Base-by-base conservation (phyloP, 2,888 invertebrate genomes). In the Phaonia tiefii region DNA sequence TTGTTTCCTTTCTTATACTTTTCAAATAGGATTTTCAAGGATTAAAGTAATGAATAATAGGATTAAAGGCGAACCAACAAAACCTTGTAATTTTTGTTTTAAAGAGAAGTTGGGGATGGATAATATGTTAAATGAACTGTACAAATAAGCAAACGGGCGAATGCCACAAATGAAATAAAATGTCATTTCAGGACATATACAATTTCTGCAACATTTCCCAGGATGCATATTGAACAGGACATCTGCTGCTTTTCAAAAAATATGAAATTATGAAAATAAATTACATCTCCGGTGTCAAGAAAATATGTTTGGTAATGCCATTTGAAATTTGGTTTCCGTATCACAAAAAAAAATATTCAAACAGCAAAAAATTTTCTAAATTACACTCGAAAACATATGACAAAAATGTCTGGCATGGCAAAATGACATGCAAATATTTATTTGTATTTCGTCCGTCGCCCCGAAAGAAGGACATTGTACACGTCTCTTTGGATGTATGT, bases 41-140 rank as follows among this genome's bases (percentile, higher is more conserved):
- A 81, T 81, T 77, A 81, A 26, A 67, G 66, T 49, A 74, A 80
- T 77, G 46, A 77, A 77, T 77, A 74, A 80, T 54, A 60, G 71
- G 74, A 77, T 81, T 77, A 72, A 81, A 31, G 69, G 22, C 49
- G 42, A 67, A 75, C n/a, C n/a, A n/a, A n/a, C n/a, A 66, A 69
- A 25, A 2, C 39, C 42, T 49, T 49, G n/a, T n/a, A n/a, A n/a
- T n/a, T n/a, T n/a, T n/a, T n/a, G n/a, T n/a, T n/a, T n/a, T n/a
- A n/a, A n/a, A n/a, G n/a, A n/a, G n/a, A n/a, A n/a, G n/a, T n/a
- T n/a, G n/a, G n/a, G n/a, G n/a, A n/a, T n/a, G n/a, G n/a, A n/a
- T n/a, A n/a, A n/a, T n/a, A n/a, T n/a, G n/a, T n/a, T n/a, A n/a
- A n/a, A n/a, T n/a, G n/a, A n/a, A n/a, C n/a, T n/a, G n/a, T n/a